Conservation (phyloP, 2,113 vertebrate genomes). For the Malurus alboscapulatus region DNA sequence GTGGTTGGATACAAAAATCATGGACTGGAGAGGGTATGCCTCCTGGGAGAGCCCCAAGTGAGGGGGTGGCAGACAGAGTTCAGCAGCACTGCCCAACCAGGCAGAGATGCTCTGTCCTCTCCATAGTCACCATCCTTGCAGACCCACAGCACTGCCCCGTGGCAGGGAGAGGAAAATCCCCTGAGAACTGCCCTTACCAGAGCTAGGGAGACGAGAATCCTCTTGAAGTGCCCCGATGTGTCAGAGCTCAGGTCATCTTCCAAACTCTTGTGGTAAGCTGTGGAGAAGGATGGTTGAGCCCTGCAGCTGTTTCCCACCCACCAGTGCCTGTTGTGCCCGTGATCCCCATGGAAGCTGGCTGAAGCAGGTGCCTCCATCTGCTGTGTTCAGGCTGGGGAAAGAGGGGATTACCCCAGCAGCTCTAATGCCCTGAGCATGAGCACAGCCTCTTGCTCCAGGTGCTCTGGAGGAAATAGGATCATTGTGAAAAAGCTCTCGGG, state of each 20-base stretch:
- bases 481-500: not conserved
- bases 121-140: rapidly evolving
- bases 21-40: not conserved
- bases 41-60: not conserved
- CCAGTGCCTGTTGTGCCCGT: rapidly evolving
- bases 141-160: not conserved
- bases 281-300: not conserved
- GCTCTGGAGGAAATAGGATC: not conserved
- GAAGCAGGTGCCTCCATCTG: not conserved
- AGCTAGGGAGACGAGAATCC: conserved; percentile 89
- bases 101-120: not conserved
- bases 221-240: conserved; percentile 90
- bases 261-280: conserved; percentile 86
- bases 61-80: not conserved
- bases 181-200: conserved; percentile 74
- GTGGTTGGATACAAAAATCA: not conserved
- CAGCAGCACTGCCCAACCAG: not conserved
- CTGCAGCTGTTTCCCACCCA: not conserved
- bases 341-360: not conserved
- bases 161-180: not conserved
- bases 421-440: not conserved
- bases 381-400: not conserved
- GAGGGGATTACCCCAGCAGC: not conserved
- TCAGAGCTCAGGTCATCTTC: conserved; percentile 90
- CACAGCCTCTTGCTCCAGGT: not conserved